Evolutionary conservation across 1,140 invertebrate species (phyloP).

Genomic region (Saccostrea cuccullata): DNA sequence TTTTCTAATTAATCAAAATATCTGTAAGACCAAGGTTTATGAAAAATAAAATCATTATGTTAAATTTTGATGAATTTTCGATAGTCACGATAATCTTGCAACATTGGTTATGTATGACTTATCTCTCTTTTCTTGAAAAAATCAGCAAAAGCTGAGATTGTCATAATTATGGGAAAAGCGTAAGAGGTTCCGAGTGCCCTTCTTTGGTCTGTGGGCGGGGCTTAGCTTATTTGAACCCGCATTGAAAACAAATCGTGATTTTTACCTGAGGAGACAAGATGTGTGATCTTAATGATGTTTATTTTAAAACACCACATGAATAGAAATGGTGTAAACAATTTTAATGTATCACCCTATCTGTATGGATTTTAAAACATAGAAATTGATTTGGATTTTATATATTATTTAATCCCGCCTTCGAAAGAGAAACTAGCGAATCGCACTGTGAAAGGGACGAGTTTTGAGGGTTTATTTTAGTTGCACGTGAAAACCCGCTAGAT

Average conservation of each 20-base stretch:
- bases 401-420: constrained; percentile 15
- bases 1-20: too few species aligned
- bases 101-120: too few species aligned
- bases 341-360: background rate
- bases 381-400: background rate
- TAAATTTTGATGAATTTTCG: too few species aligned
- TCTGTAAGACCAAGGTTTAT: too few species aligned
- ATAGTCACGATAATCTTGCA: too few species aligned
- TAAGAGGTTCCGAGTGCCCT: constrained; percentile 15
- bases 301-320: constrained; percentile 27
- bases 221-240: constrained; percentile 16
- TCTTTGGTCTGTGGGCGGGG: constrained; percentile 17
- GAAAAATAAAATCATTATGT: too few species aligned
- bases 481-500: background rate
- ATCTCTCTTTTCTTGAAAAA: too few species aligned
- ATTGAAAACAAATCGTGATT: constrained; percentile 38
- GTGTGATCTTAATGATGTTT: constrained; percentile 15
- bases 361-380: background rate
- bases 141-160: too few species aligned
- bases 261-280: constrained; percentile 14
- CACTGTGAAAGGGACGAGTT: background rate
- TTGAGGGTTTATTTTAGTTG: background rate
- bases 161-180: too few species aligned
- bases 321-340: background rate
- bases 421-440: constrained; percentile 14